Base-by-base conservation (phyloP, 2,888 invertebrate species). In the Heliconius erato region DNA sequence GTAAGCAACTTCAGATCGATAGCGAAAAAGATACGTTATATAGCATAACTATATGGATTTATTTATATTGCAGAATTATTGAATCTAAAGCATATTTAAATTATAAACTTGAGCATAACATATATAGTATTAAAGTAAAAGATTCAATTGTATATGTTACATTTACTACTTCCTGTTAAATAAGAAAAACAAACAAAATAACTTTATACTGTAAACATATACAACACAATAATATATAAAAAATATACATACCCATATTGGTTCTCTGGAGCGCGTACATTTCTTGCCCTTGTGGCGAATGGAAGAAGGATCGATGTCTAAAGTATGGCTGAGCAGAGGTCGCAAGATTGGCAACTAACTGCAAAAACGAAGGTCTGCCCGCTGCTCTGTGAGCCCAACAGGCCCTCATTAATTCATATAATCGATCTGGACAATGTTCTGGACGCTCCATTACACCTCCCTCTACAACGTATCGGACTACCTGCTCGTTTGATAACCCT, bases 371-470 rank as follows among this genome's bases (percentile, higher is more conserved):
- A 44, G 99, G 99, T 82, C 99, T 96, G 79, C 96, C 96, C 63
- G 96, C 94, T 0, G 98, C 97, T 87, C 98, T 97, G 92, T 98
- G 98, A 88, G 97, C 97, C 99, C 99, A 99, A 92, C 99, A 99
- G 85, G 97, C 96, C 87, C 97, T 97, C 99, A 99, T 99, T 86
- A 99, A 95, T 86, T 97, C 97, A 94, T 98, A 99, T 92, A 99
- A 96, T 88, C 98, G 97, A 90, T 98, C 98, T 2, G 99, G 99
- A 93, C 99, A 99, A 92, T 99, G 98, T 92, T 98, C 98, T 0
- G 99, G 99, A 84, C 98, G 97, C 92, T 99, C 98, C 99, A 99
- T 99, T 74, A 98, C 98, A 81, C 98, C 98, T 79, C 99, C 98
- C 88, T 98, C 98, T 85, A 98, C 98, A 83, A 99, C 99, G 94